Evolutionary conservation across 1,140 invertebrate species (phyloP).

Genomic region (Maconellicoccus hirsutus): DNA sequence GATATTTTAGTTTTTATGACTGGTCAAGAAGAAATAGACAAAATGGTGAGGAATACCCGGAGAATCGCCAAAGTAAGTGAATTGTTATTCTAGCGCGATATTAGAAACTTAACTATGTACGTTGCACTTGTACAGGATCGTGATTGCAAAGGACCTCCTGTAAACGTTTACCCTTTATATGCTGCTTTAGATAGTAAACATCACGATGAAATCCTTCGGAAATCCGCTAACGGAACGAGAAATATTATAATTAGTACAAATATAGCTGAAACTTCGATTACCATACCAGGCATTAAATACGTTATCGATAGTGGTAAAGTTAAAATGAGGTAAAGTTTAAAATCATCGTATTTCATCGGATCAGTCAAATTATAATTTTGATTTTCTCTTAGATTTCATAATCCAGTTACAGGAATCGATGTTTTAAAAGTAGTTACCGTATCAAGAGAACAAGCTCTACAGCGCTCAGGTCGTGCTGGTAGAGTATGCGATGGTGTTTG

Average conservation of each 20-base stretch:
- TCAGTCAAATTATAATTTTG: not conserved
- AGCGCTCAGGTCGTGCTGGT: constrained; percentile 81
- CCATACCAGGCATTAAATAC: constrained; percentile 84
- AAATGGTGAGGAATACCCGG: constrained; percentile 60
- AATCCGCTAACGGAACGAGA: constrained; percentile 49
- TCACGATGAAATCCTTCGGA: constrained; percentile 66
- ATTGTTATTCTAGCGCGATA: too few relatives aligned
- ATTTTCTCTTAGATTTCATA: constrained; percentile 48
- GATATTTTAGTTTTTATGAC: constrained; percentile 97
- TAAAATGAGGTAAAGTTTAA: constrained; percentile 72
- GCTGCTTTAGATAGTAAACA: constrained; percentile 62
- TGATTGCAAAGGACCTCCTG: constrained; percentile 26
- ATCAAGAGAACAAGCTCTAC: constrained; percentile 85
- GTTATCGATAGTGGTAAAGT: constrained; percentile 93
- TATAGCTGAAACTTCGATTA: constrained; percentile 94
- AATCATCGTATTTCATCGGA: constrained; percentile 26
- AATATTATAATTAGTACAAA: constrained; percentile 96
- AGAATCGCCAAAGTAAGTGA: constrained; percentile 51
- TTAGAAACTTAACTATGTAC: not conserved
- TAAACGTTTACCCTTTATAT: constrained; percentile 51
- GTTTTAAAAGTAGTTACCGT: constrained; percentile 67
- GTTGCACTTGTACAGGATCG: constrained; percentile 28
- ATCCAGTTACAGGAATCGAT: constrained; percentile 71
- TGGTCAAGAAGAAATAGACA: constrained; percentile 97
- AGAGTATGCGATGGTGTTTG: constrained; percentile 70